Base-by-base conservation (phyloP, 2,888 invertebrate genomes). In the Scaptodrosophila latifasciaeformis region DNA sequence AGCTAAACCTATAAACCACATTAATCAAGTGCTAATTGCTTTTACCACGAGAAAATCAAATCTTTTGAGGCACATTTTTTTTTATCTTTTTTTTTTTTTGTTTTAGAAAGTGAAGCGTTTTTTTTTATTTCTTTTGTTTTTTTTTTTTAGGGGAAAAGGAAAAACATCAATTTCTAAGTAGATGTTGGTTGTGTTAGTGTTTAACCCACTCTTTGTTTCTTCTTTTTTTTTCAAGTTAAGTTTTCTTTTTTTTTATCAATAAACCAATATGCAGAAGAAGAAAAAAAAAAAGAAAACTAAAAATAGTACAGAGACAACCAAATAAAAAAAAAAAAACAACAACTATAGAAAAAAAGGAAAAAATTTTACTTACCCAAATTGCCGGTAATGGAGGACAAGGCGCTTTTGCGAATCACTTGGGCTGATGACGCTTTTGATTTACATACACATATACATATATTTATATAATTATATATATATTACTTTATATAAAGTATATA, bases 331-430 rank as follows among this genome's bases (percentile, higher is more conserved):
- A 57, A 27, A 31, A 2, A 34, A 67, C 64, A 64, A 54, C 59
- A 70, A 64, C 60, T 24, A 60, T 64, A 71, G 46, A 51, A 13
- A 27, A 61, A 59, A 57, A 51, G 54, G 61, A 49, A 54, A 72
- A 67, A 65, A 66, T 59, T 71, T 62, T 65, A 95, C 96, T 96
- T 91, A 96, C 96, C 96, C 86, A 96, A 92, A 87, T 92, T 92
- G 83, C 92, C 92, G 86, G 94, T 93, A 89, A 96, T 91, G 90
- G 95, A 93, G 88, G 95, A 93, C 89, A 95, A 92, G 89, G 94
- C 94, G 88, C 92, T 92, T 91, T 93, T 92, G 90, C 91, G 91
- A 90, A 92, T 83, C 84, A 86, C 84, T 85, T 86, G 86, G 77
- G 85, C 86, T 83, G 86, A 85, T 81, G 86, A 86, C 75, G 86